Evolutionary conservation across 2,113 vertebrate genomes (phyloP).

Genomic region (Pelvicachromis taeniatus): DNA sequence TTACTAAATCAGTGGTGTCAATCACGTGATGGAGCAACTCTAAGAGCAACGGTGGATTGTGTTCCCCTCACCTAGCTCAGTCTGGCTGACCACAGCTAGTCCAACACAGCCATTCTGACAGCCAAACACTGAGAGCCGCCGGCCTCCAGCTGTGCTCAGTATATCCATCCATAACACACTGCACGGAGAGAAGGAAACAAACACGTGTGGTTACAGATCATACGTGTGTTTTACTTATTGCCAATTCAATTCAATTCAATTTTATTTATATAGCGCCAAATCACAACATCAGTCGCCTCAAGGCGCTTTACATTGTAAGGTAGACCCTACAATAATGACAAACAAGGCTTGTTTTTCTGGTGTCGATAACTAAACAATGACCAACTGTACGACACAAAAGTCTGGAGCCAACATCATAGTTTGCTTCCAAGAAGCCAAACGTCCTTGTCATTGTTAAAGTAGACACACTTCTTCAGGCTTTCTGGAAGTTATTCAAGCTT

Average conservation of each 20-base stretch:
- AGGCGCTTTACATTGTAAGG: too few species aligned
- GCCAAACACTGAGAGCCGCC: slow-evolving; percentile 79
- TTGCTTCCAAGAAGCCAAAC: not conserved
- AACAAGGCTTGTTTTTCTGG: not conserved
- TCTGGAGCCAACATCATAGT: fast-evolving
- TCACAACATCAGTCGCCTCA: too few species aligned
- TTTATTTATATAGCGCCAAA: too few species aligned
- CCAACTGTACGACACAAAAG: not conserved
- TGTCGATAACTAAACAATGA: not conserved
- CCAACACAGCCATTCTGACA: slow-evolving; percentile 86
- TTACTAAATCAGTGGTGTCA: not conserved
- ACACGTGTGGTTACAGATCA: not conserved
- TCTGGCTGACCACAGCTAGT: slow-evolving; percentile 80
- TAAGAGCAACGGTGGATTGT: not conserved
- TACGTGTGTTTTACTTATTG: not conserved
- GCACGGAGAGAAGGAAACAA: not conserved
- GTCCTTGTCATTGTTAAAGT: not conserved
- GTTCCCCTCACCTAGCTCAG: slow-evolving; percentile 68
- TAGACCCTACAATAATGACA: too few species aligned
- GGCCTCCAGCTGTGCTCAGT: slow-evolving; percentile 61
- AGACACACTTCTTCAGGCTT: not conserved
- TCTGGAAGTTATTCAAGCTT: not conserved
- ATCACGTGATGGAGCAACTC: not conserved
- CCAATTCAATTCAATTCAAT: too few species aligned
- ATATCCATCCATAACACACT: slow-evolving; percentile 86